phyloP scores from a whole-genome alignment of 2,888 invertebrate genomes.

The Callyntrura guangdongensis region DNA sequence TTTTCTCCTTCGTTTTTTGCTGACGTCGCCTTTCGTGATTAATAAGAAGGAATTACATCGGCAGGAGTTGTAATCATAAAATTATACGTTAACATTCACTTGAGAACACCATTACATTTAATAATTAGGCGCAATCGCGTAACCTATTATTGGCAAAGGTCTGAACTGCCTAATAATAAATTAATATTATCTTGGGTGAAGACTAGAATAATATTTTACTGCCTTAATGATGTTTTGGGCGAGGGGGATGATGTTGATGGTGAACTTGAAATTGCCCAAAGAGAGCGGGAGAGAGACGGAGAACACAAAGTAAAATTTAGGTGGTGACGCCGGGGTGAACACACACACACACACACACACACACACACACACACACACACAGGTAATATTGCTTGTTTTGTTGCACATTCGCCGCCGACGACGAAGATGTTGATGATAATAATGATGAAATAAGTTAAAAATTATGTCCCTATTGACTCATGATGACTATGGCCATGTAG shows the following conservation, averaged over 20 bases:
- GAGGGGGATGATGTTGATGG: background rate
- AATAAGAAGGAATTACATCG: background rate
- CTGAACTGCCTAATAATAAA: no score
- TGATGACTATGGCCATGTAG: background rate
- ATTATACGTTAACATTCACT: background rate
- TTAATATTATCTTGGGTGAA: background rate
- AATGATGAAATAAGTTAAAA: background rate
- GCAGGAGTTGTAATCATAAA: background rate
- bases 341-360: background rate
- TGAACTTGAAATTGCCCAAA: conserved; percentile 5
- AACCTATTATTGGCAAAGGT: no score
- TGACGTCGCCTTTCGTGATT: background rate
- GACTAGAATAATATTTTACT: background rate
- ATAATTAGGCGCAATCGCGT: background rate
- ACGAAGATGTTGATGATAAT: no score
- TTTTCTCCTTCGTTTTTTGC: background rate
- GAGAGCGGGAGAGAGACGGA: background rate
- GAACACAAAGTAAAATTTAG: conserved; percentile 23
- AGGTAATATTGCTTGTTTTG: background rate
- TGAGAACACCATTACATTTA: background rate
- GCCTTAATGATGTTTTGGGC: background rate
- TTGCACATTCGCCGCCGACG: background rate
- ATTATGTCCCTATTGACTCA: background rate
- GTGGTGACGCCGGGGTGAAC: background rate
- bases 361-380: conserved; percentile 1